Evolutionary conservation across 2,888 invertebrate species (phyloP), one percentile per base, ranked within the genome.

Genomic region (Malthinus seriepunctatus): DNA sequence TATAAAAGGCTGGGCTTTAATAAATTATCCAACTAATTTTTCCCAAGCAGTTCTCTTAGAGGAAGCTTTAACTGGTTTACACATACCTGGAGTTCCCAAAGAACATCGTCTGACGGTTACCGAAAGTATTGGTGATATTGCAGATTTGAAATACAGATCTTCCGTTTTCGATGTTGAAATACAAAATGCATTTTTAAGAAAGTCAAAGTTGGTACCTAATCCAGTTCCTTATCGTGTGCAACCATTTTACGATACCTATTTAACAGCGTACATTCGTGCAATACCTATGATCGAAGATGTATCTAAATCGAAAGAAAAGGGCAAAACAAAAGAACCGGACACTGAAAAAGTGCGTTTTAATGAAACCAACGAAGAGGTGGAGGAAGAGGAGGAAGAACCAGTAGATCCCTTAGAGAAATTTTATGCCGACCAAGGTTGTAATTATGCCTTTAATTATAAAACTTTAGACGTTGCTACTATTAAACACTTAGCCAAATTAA

Each of bases 21-120:
- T 88, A 38, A 86, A 88, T 71, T 88, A 84, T 69, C 88, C 88
- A 0, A 80, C 80, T 57, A 81, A 78, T 5, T 83, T 84, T 55
- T 76, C 81, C 31, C 84, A 88, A 74, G 84, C 86, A 37, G 79
- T 80, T 65, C 77, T 83, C 39, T 72, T 88, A 32, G 88, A 88
- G 74, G 83, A 83, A 74, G 79, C 79, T 1, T 78, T 88, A 69
- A 81, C 83, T 8, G 86, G 86, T 0, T 71, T 70, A 42, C 73
- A 75, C 39, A 79, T 85, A 12, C 82, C 84, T 6, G 73, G 79
- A 54, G 78, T 46, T 8, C 35, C 33, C 0, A 32, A 48, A 10
- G 15, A 33, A 32, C 11, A 50, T 8, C 23, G 61, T 1, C 7
- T 47, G 23, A 62, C 55, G 10, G 45, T 51, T 2, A 48, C 54